These are phyloP conservation scores for Marasmarcha lunaedactyla DNA, from an alignment of 2,888 invertebrate species.

Conservation along the genomic window DNA sequence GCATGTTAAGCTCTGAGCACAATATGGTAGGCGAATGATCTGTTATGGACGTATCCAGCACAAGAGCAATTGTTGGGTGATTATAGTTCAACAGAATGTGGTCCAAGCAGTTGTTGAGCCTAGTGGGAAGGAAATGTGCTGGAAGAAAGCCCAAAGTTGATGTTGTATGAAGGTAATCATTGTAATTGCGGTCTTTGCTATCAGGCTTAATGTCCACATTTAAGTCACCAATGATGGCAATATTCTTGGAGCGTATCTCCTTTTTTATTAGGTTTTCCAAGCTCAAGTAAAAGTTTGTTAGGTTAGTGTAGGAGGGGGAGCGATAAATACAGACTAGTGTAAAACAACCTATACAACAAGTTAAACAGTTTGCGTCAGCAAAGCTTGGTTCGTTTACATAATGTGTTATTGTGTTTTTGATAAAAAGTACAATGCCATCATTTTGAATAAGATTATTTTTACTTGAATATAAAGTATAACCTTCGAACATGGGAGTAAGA, in stretches of 20 bases:
- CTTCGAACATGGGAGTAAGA: constrained; percentile 3
- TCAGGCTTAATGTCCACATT: too few species aligned
- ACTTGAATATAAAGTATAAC: constrained; percentile 3
- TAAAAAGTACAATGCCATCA: constrained; percentile 11
- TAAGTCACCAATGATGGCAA: too few species aligned
- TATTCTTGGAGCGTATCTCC: background rate
- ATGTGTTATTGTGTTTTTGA: background rate
- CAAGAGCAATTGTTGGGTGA: too few species aligned
- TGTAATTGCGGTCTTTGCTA: too few species aligned
- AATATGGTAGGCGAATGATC: too few species aligned
- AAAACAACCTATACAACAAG: background rate
- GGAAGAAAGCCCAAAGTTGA: too few species aligned
- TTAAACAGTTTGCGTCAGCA: background rate
- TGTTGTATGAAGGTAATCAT: too few species aligned
- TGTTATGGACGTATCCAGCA: too few species aligned
- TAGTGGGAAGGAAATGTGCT: too few species aligned
- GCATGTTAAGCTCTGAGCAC: too few species aligned
- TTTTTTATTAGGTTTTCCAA: background rate
- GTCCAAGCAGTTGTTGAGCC: too few species aligned
- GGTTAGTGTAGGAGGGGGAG: background rate
- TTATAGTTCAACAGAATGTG: too few species aligned
- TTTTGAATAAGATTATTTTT: constrained; percentile 8
- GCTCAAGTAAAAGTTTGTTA: background rate
- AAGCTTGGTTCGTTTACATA: background rate
- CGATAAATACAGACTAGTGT: background rate